Conservation (phyloP, 2,797 vertebrate species). For the Pantherophis alleghaniensis region DNA sequence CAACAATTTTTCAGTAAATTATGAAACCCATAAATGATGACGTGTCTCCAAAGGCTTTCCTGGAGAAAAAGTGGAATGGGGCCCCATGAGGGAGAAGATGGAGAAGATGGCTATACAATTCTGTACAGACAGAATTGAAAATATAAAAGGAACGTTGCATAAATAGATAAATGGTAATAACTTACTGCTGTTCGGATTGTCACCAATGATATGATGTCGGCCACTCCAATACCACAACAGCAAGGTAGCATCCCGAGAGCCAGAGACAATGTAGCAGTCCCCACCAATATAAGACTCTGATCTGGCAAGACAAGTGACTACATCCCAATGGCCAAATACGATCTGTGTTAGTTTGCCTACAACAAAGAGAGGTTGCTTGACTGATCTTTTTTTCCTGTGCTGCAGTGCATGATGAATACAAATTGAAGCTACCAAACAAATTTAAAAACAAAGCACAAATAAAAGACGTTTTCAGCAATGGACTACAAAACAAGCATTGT, state of each 20-base stretch:
- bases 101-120: not conserved
- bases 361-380: conserved; percentile 33
- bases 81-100: not conserved
- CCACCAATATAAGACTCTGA: conserved; percentile 98
- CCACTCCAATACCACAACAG: conserved; percentile 99
- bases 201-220: conserved; percentile 95
- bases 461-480: not conserved
- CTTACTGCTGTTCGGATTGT: conserved; percentile 99
- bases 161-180: not conserved
- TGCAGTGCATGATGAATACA: conserved; percentile 8
- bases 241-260: conserved; percentile 92
- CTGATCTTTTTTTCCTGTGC: not conserved
- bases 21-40: not conserved
- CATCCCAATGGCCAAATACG: conserved; percentile 98
- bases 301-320: conserved; percentile 93
- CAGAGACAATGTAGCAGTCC: conserved; percentile 97
- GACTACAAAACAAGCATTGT: not conserved
- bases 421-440: not conserved
- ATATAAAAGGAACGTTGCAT: conserved; percentile 10
- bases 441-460: conserved; percentile 15
- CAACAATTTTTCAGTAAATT: not conserved
- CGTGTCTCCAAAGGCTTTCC: not conserved
- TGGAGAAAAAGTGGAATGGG: not conserved
- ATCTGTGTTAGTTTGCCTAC: conserved; percentile 97
- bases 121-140: not conserved